These are phyloP conservation scores for Lathronympha strigana DNA, from an alignment of 2,888 invertebrate species.

Conservation along the genomic window DNA sequence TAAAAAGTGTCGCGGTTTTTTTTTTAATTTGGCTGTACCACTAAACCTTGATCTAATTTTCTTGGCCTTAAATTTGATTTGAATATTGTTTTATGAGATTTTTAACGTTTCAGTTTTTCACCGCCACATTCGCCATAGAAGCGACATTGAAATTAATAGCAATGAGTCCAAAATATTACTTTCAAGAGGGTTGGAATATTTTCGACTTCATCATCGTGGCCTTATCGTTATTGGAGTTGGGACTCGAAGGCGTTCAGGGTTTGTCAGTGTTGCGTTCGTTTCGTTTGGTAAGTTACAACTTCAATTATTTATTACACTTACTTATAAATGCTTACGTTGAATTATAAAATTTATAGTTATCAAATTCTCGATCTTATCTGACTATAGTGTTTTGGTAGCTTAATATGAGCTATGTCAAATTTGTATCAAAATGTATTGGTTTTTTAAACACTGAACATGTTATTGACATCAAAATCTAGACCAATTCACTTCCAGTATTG, in stretches of 20 bases:
- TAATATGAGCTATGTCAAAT: background rate
- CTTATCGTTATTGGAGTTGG: conserved; percentile 96
- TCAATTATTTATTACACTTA: conserved; percentile 41
- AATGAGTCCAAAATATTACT: conserved; percentile 98
- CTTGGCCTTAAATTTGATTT: too few relatives aligned
- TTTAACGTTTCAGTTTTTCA: conserved; percentile 92
- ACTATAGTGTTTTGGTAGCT: background rate
- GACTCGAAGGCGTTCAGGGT: conserved; percentile 97
- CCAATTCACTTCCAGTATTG: background rate
- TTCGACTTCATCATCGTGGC: conserved; percentile 99
- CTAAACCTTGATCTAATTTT: too few relatives aligned
- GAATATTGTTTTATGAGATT: background rate
- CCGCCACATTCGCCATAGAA: conserved; percentile 98
- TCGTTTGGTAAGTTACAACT: conserved; percentile 92
- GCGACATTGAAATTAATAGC: conserved; percentile 97
- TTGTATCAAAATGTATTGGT: conserved; percentile 1
- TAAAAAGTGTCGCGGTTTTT: too few relatives aligned
- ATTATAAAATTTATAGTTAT: background rate
- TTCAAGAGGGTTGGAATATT: conserved; percentile 99
- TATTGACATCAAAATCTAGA: conserved; percentile 15
- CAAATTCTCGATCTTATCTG: background rate
- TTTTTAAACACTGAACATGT: conserved; percentile 15
- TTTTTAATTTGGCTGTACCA: too few relatives aligned
- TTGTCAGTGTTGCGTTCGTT: conserved; percentile 98
- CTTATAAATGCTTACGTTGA: conserved; percentile 32